These are phyloP conservation scores for Crepidodera aurea DNA, from an alignment of 2,888 invertebrate genomes.

Conservation along the genomic window DNA sequence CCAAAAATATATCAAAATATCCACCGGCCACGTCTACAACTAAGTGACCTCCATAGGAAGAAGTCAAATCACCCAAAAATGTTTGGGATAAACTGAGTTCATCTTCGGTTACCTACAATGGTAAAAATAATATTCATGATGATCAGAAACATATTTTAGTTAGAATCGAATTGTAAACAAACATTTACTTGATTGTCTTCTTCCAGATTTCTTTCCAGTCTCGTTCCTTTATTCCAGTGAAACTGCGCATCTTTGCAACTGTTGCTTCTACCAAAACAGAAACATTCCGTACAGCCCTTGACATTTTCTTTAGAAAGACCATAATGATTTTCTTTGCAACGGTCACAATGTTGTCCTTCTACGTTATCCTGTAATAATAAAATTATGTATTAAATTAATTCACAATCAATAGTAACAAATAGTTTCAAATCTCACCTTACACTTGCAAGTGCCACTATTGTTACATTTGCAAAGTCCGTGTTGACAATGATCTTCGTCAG, in stretches of 20 bases:
- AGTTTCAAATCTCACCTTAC: slow-evolving; percentile 87
- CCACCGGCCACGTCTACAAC: slow-evolving; percentile 76
- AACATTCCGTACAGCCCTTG: slow-evolving; percentile 92
- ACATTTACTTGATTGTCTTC: slow-evolving; percentile 58
- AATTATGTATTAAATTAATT: no score
- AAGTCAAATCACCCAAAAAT: slow-evolving; percentile 87
- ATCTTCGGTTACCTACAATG: slow-evolving; percentile 29
- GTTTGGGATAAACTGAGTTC: slow-evolving; percentile 67
- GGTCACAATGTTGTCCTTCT: slow-evolving; percentile 83
- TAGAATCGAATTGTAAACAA: no score
- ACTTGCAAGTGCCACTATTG: slow-evolving; percentile 85
- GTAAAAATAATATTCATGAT: no score
- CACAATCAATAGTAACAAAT: no score
- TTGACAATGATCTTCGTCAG: slow-evolving; percentile 58
- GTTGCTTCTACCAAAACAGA: slow-evolving; percentile 90
- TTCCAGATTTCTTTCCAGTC: slow-evolving; percentile 59
- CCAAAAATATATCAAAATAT: slow-evolving; percentile 75
- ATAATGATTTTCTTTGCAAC: slow-evolving; percentile 86
- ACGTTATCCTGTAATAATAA: slow-evolving; percentile 73
- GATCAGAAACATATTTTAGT: no score
- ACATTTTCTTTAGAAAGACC: slow-evolving; percentile 81
- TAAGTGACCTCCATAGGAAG: slow-evolving; percentile 91
- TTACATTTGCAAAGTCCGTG: slow-evolving; percentile 76
- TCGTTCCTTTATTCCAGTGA: slow-evolving; percentile 79
- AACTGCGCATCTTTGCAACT: slow-evolving; percentile 83